A percentile compares a stretch with the other conserved stretches of the same genome.
Evolutionary conservation across 1,140 invertebrate species (phyloP).

Genomic region (Drosophila virilis): DNA sequence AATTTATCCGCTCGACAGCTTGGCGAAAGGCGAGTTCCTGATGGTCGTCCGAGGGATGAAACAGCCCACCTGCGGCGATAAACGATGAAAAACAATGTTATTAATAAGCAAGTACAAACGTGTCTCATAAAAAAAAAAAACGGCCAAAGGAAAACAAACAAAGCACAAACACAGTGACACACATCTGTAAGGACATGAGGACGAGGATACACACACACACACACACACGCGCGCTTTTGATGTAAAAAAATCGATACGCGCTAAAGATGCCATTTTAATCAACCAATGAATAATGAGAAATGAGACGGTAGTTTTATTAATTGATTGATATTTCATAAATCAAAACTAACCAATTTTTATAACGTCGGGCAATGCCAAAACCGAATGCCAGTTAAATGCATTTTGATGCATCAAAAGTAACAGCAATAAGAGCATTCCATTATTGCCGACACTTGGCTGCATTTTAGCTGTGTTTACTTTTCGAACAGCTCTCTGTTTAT

Average conservation of each 20-base stretch:
- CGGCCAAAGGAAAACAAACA: constrained; percentile 43
- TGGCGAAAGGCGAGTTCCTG: constrained; percentile 95
- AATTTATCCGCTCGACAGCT: constrained; percentile 95
- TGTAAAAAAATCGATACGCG: constrained; percentile 73
- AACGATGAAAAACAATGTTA: constrained; percentile 14
- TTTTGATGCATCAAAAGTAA: constrained; percentile 54
- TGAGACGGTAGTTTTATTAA: neutral
- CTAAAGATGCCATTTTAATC: constrained; percentile 35
- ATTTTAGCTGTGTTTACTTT: constrained; percentile 34
- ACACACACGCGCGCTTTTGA: constrained; percentile 60
- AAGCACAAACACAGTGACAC: constrained; percentile 38
- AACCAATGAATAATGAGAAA: neutral
- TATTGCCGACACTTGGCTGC: constrained; percentile 25
- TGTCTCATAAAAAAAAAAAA: neutral
- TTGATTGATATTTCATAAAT: neutral
- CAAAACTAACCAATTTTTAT: constrained; percentile 78
- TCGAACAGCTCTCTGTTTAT: neutral
- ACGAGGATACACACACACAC: constrained; percentile 39
- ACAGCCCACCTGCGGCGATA: constrained; percentile 90
- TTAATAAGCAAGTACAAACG: constrained; percentile 9
- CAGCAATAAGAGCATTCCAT: constrained; percentile 27
- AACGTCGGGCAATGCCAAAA: constrained; percentile 67
- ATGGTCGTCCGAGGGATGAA: constrained; percentile 88
- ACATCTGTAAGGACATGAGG: constrained; percentile 22
- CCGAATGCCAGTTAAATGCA: constrained; percentile 23